Percentiles rank a stretch among this genome's conserved stretches.
Conservation (phyloP, 2,888 invertebrate genomes). For the Pycnomerus fuliginosus region DNA sequence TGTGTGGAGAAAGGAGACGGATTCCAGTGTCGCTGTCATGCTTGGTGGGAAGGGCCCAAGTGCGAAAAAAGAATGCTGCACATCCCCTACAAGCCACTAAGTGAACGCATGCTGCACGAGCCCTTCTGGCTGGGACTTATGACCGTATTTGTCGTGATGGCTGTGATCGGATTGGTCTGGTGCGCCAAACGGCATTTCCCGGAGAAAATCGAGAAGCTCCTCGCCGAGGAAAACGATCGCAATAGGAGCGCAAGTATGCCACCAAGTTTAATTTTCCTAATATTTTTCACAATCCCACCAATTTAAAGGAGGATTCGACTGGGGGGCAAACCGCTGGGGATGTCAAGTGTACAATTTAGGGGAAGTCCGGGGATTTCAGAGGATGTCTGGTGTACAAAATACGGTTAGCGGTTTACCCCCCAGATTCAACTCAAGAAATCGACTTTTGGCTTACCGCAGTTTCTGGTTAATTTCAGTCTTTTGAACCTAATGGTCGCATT, state of each 20-base stretch:
- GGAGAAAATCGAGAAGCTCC: slow-evolving; percentile 78
- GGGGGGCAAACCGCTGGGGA: no score
- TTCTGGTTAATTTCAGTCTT: no score
- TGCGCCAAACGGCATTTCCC: slow-evolving; percentile 85
- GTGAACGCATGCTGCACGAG: slow-evolving; percentile 80
- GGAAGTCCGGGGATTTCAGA: no score
- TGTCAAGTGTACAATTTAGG: no score
- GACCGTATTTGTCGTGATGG: slow-evolving; percentile 78
- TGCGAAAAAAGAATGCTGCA: slow-evolving; percentile 71
- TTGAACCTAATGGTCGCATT: no score
- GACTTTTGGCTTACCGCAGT: no score
- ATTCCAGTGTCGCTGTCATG: slow-evolving; percentile 71
- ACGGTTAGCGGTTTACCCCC: no score
- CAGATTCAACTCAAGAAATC: no score
- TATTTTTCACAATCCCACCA: no score
- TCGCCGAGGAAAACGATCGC: slow-evolving; percentile 77
- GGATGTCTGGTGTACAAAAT: no score
- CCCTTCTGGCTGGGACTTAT: slow-evolving; percentile 89
- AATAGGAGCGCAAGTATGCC: slow-evolving; percentile 57
- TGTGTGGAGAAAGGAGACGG: slow-evolving; percentile 68
- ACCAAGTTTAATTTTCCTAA: no score
- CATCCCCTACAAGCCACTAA: slow-evolving; percentile 70
- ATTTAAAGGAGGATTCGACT: no score
- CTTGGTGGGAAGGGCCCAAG: slow-evolving; percentile 62
- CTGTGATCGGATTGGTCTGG: slow-evolving; percentile 77